Evolutionary conservation across 2,113 vertebrate genomes (phyloP).

Genomic region (Burhinus oedicnemus): DNA sequence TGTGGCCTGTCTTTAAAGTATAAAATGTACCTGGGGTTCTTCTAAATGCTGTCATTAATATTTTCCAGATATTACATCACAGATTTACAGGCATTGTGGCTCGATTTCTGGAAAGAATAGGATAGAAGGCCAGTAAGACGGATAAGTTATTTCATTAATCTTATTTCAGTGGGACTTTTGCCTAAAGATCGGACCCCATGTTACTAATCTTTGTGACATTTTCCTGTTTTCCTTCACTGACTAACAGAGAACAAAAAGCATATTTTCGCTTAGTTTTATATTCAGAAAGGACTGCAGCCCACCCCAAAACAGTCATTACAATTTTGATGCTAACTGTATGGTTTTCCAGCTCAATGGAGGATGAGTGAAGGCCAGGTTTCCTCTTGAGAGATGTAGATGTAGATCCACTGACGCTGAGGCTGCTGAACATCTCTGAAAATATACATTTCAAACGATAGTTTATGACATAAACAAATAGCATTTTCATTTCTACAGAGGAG

Average conservation of each 20-base stretch:
- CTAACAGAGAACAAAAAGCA: neutral
- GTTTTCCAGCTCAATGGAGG: neutral
- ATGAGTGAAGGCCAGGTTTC: neutral
- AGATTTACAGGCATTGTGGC: neutral
- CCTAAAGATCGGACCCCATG: neutral
- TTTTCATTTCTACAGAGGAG: neutral
- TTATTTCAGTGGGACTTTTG: neutral
- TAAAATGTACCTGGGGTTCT: neutral
- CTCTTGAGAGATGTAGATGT: neutral
- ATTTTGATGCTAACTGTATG: neutral
- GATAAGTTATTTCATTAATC: neutral
- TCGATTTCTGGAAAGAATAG: neutral
- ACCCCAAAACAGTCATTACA: neutral
- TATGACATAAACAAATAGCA: neutral
- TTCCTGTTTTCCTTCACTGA: neutral
- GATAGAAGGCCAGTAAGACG: neutral
- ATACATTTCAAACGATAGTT: neutral
- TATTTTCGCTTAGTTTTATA: neutral
- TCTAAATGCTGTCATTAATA: neutral
- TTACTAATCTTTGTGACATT: neutral
- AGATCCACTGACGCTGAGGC: neutral
- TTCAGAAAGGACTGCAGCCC: neutral
- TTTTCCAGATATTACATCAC: neutral
- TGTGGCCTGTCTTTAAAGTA: neutral
- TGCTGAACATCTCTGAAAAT: neutral